Evolutionary conservation across 2,113 vertebrate species (phyloP).

Genomic region (Hemiscyllium ocellatum): DNA sequence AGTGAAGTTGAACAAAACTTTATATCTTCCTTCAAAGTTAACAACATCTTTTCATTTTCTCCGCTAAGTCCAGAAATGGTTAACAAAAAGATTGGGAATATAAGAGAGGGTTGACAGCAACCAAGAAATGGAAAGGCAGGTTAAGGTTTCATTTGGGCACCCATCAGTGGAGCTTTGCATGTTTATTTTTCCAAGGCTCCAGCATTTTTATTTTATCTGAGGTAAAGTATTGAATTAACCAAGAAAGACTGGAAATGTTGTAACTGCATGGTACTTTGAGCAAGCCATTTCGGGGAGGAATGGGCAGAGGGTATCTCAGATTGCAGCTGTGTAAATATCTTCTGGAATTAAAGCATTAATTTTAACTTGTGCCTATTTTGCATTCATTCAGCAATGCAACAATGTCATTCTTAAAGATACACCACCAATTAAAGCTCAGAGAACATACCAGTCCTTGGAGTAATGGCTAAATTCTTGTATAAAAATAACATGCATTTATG

Average conservation of each 20-base stretch:
- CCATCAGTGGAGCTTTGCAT: neutral
- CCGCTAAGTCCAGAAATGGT: neutral
- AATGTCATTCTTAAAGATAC: neutral
- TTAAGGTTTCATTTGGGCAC: neutral
- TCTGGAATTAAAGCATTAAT: neutral
- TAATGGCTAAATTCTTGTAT: neutral
- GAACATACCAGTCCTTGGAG: neutral
- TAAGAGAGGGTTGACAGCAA: neutral
- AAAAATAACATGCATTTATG: neutral
- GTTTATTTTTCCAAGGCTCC: neutral
- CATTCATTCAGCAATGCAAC: neutral
- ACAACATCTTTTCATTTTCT: neutral
- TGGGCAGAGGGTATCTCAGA: neutral
- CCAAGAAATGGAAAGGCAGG: neutral
- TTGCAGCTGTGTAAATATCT: neutral
- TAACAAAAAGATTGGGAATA: conserved; percentile 1
- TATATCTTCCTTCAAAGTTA: neutral
- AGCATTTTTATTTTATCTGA: neutral
- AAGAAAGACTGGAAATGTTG: neutral
- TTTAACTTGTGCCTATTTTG: neutral
- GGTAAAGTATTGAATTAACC: neutral
- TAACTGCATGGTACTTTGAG: neutral
- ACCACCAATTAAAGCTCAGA: neutral
- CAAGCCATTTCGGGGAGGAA: neutral
- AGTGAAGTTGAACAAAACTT: neutral